Base-by-base conservation (phyloP, 2,888 invertebrate species). In the Teinopalpus imperialis region DNA sequence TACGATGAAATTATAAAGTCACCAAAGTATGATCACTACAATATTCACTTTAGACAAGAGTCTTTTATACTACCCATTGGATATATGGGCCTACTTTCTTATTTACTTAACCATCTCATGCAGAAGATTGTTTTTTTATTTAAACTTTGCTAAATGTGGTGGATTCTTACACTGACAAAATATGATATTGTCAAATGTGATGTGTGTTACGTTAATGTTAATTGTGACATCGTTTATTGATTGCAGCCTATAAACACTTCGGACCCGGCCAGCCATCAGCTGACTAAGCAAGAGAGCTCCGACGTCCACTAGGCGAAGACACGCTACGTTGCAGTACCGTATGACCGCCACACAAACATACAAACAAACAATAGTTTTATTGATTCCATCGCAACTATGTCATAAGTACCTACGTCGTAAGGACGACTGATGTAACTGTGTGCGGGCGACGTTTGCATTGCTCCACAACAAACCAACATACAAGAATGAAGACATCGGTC, bases 211-310 rank as follows among this genome's bases (percentile, higher is more conserved):
- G n/a, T n/a, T n/a, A n/a, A n/a, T n/a, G n/a, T n/a, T n/a, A n/a
- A n/a, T n/a, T n/a, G n/a, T n/a, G n/a, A n/a, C n/a, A n/a, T n/a
- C n/a, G n/a, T n/a, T n/a, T n/a, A n/a, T n/a, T n/a, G n/a, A n/a
- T n/a, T 89, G 27, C 91, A 94, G 93, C 94, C 95, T 74, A 92
- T 94, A 89, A 94, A 93, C 91, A 93, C 94, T 75, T 92, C 94
- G 77, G 95, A 95, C 89, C 93, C 94, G 86, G 93, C 94, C 79
- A 95, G 94, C 89, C 95, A 94, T 88, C 93, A 94, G 90, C 87
- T 94, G 81, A 70, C 54, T 61, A 94, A 94, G 89, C 92, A 93
- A 80, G 95, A 95, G 90, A 93, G 94, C 79, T 94, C 94, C 71
- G 95, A 95, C 91, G 94, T 94, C 85, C 94, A 94, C 92, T 94